Evolutionary conservation across 2,888 invertebrate genomes (phyloP).

Genomic region (Cordilura impudica): DNA sequence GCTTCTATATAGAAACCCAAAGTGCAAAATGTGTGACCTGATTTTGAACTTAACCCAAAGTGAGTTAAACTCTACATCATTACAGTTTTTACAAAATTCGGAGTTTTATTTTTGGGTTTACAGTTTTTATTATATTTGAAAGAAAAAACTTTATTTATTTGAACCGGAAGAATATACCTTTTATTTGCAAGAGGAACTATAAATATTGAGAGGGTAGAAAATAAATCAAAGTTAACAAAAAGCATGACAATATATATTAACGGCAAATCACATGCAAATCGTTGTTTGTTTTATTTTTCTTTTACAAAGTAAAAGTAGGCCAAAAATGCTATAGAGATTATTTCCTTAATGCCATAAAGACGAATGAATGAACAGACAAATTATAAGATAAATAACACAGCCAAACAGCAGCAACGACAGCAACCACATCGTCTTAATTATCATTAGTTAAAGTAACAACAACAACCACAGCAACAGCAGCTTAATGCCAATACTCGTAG

Average conservation of each 20-base stretch:
- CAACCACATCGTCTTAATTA: conserved; percentile 58
- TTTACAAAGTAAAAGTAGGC: conserved; percentile 59
- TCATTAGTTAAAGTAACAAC: conserved; percentile 33
- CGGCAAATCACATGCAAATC: conserved; percentile 43
- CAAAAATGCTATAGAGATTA: conserved; percentile 49
- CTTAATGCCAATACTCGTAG: background rate
- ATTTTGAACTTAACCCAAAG: no score
- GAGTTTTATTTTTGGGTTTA: no score
- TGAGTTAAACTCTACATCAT: no score
- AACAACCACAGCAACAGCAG: conserved; percentile 9
- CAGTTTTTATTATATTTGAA: no score
- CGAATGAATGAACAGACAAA: conserved; percentile 36
- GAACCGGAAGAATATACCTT: conserved; percentile 16
- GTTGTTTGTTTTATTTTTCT: conserved; percentile 30
- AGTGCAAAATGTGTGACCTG: no score
- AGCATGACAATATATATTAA: conserved; percentile 55
- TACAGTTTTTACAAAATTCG: no score
- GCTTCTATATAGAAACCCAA: no score
- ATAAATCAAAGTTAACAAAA: background rate
- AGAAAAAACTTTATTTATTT: background rate
- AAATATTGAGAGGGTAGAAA: conserved; percentile 10
- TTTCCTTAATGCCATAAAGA: conserved; percentile 50
- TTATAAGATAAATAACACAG: conserved; percentile 39
- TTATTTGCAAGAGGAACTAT: conserved; percentile 32
- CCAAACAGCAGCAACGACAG: conserved; percentile 11